Conservation (phyloP, 2,113 vertebrate genomes). For the Takifugu flavidus region DNA sequence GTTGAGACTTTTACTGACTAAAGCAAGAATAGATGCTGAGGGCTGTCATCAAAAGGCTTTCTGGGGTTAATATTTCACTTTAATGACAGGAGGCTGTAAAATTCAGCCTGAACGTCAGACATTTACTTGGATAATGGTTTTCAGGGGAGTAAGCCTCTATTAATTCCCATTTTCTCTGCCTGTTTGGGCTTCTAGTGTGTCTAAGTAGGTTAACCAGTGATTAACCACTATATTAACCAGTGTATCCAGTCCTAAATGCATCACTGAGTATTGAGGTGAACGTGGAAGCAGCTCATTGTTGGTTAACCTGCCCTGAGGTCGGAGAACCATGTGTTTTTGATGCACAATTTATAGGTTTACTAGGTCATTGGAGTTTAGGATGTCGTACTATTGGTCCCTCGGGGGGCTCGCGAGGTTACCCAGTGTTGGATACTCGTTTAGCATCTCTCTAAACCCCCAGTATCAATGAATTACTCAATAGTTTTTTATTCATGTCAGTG, state of each 20-base stretch:
- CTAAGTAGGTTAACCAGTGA: neutral
- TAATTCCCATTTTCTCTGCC: slow-evolving; percentile 3
- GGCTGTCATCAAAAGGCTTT: too few relatives aligned
- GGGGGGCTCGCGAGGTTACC: slow-evolving; percentile 10
- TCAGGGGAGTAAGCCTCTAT: slow-evolving; percentile 13
- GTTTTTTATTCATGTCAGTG: slow-evolving; percentile 41
- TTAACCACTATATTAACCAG: neutral
- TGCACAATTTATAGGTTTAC: too few relatives aligned
- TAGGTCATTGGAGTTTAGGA: neutral
- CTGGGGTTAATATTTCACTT: neutral
- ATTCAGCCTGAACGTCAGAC: slow-evolving; percentile 20
- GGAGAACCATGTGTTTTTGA: too few relatives aligned
- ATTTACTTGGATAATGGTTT: slow-evolving; percentile 22
- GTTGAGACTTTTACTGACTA: too few relatives aligned
- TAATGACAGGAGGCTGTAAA: slow-evolving; percentile 7
- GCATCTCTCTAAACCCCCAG: slow-evolving; percentile 12
- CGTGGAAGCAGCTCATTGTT: too few relatives aligned
- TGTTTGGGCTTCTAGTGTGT: neutral
- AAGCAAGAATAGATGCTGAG: too few relatives aligned
- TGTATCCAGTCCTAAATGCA: too few relatives aligned
- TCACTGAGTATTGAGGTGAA: too few relatives aligned
- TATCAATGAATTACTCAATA: slow-evolving; percentile 30
- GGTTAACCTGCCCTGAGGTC: neutral
- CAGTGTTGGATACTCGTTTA: slow-evolving; percentile 21
- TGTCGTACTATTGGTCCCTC: slow-evolving; percentile 1